Conservation (phyloP, 2,888 invertebrate genomes). For the Eubasilissa splendida region DNA sequence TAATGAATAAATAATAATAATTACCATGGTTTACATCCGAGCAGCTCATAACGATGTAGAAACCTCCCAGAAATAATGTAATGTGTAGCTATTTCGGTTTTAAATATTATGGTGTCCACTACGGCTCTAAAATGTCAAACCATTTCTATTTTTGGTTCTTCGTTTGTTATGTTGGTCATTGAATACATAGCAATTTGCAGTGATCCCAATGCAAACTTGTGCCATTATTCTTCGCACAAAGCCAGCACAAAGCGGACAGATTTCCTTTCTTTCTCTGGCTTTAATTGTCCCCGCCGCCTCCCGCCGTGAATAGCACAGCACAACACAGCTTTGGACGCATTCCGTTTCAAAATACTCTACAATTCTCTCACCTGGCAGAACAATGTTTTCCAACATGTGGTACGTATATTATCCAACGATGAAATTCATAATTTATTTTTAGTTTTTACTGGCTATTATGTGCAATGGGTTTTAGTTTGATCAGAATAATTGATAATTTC, state of each 20-base stretch:
- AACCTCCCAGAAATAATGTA: too few species aligned
- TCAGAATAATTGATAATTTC: too few species aligned
- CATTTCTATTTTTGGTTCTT: slow-evolving; percentile 18
- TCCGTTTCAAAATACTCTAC: slow-evolving; percentile 11
- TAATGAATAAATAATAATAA: too few species aligned
- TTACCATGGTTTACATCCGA: too few species aligned
- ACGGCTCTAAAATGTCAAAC: slow-evolving; percentile 5
- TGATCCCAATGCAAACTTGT: slow-evolving; percentile 17
- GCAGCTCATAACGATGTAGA: too few species aligned
- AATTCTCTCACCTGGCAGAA: slow-evolving; percentile 18
- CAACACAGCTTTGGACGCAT: slow-evolving; percentile 14
- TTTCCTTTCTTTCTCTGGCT: slow-evolving; percentile 11
- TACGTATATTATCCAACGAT: too few species aligned
- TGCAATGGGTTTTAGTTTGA: too few species aligned
- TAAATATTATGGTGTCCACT: neutral
- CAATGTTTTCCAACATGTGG: neutral
- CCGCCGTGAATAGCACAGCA: slow-evolving; percentile 23
- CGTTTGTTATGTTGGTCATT: slow-evolving; percentile 13
- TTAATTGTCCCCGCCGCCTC: slow-evolving; percentile 9
- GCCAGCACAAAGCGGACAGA: neutral
- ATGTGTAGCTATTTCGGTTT: too few species aligned
- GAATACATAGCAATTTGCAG: slow-evolving; percentile 26
- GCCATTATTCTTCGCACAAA: slow-evolving; percentile 8
- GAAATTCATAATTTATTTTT: too few species aligned
- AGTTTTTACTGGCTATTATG: too few species aligned